A percentile compares a stretch with the other conserved stretches of the same genome.
Conservation (phyloP, 2,113 vertebrate genomes). For the Formicarius rufipectus region DNA sequence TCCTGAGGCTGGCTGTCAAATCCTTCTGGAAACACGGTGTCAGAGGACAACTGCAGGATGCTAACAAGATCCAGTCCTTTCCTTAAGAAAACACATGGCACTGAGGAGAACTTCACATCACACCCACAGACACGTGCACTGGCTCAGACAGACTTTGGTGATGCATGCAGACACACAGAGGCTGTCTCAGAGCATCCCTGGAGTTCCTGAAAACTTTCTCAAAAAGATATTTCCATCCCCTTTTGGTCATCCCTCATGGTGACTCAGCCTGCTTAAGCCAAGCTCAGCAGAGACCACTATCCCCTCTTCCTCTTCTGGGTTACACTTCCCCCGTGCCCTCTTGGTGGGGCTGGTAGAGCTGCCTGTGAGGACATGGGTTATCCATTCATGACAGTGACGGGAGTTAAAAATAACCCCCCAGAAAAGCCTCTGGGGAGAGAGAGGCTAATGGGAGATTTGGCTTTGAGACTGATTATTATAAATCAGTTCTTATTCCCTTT, state of each 20-base stretch:
- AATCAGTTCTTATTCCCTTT: background rate
- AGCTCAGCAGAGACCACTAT: background rate
- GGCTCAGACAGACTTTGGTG: background rate
- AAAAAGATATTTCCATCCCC: background rate
- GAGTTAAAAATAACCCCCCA: background rate
- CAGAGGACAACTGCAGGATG: background rate
- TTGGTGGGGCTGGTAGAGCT: background rate
- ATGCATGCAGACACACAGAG: background rate
- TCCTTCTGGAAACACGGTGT: rapidly evolving
- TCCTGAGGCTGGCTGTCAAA: background rate
- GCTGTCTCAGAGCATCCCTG: background rate
- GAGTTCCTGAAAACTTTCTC: background rate
- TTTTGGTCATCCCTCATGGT: background rate
- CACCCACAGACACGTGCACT: rapidly evolving
- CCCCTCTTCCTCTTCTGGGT: background rate
- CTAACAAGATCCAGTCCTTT: background rate
- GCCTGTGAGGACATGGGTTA: background rate
- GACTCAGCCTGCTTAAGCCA: background rate
- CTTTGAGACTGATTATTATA: background rate
- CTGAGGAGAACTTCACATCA: background rate
- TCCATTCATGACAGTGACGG: background rate
- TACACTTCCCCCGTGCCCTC: background rate
- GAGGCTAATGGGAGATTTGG: background rate
- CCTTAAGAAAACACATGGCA: background rate
- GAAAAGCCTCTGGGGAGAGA: background rate